These are phyloP conservation scores for Macaria notata DNA, from an alignment of 2,888 invertebrate genomes.

Conservation along the genomic window DNA sequence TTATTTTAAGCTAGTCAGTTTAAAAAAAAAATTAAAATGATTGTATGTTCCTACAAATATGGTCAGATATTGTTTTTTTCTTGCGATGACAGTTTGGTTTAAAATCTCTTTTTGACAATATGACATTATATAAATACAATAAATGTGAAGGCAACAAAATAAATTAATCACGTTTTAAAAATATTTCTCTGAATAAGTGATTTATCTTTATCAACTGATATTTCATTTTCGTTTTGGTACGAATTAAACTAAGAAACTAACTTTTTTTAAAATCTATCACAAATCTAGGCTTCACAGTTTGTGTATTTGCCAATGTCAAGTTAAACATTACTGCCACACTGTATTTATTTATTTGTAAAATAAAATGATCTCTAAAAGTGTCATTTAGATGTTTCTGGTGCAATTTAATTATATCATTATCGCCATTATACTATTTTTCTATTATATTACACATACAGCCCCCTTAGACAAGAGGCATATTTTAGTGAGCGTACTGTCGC, in stretches of 20 bases:
- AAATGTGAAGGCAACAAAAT: too few species aligned
- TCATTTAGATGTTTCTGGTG: constrained; percentile 46
- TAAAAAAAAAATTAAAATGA: constrained; percentile 14
- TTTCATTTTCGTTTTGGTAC: too few species aligned
- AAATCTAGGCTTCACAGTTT: too few species aligned
- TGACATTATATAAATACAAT: too few species aligned
- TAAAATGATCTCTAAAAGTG: constrained; percentile 48
- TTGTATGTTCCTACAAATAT: constrained; percentile 33
- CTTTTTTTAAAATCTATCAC: too few species aligned
- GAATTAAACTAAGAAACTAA: too few species aligned
- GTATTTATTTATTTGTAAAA: constrained; percentile 5
- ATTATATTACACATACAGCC: not conserved
- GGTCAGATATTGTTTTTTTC: not conserved
- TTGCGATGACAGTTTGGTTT: not conserved
- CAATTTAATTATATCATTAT: constrained; percentile 37
- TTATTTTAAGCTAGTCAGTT: constrained; percentile 35
- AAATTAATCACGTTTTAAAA: too few species aligned
- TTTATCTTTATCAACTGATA: too few species aligned
- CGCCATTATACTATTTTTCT: constrained; percentile 38
- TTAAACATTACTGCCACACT: not conserved
- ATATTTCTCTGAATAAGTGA: too few species aligned
- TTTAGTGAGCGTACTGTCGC: too few species aligned
- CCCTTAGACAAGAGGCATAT: not conserved
- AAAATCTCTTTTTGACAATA: too few species aligned
- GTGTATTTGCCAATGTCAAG: too few species aligned